Evolutionary conservation across 2,888 invertebrate species (phyloP), one percentile per base, ranked within the genome.

Genomic region (Cenopis cana): DNA sequence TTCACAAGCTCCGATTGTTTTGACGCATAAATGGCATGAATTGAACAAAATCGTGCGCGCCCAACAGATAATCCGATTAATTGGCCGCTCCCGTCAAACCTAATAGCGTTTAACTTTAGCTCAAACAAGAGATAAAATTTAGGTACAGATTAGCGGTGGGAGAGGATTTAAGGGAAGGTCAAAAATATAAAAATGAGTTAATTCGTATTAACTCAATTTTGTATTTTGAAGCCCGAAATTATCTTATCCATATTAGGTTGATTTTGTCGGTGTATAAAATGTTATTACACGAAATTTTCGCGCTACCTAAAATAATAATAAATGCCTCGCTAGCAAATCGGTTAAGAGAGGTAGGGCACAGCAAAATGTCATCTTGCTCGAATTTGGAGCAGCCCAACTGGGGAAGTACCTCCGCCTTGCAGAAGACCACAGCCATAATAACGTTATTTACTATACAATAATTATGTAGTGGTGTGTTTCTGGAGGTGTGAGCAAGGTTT

Each of bases 1-100:
- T 57, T 68, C 76, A 69, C 72, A 77, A 62, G 68, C 69, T 72
- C 73, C 46, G 73, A 75, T 75, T 77, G 73, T 74, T 75, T 64
- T 72, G 57, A 61, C 67, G 72, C 54, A 69, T 73, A 73, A 24
- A 65, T 74, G 52, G 65, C 60, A 54, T 72, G 54, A 69, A 68
- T 70, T 61, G 68, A 67, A 62, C 69, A 65, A 60, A 65, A 72
- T 68, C 62, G 68, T 65, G 68, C 71, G 66, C 65, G 68, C 49
- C 20, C 68, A 64, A 33, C 36, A 54, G 60, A 59, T 69, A 73
- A 74, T 69, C 73, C 72, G 73, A 73, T 75, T 72, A 75, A 69
- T 68, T 61, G 57, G 57, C 46, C 46, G 61, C 68, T 59, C 46
- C 64, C 55, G 68, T 52, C 59, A 57, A 66, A 71, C 55, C 73